Evolutionary conservation across 2,797 vertebrate species (phyloP), one percentile per base, ranked within the genome.

Genomic region (Sebastes oblongus): DNA sequence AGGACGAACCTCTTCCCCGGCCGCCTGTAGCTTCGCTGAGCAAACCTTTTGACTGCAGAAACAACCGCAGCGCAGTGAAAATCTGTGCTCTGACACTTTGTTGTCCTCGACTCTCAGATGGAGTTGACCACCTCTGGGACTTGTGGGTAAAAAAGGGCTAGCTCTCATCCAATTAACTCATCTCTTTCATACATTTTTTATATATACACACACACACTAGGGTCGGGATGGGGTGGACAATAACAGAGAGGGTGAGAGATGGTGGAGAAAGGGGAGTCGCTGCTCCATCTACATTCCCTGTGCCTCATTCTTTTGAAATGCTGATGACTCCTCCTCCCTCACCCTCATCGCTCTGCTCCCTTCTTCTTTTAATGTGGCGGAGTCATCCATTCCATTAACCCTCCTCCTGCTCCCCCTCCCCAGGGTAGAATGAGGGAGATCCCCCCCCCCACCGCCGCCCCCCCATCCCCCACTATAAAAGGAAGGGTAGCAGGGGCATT

Each of bases 351-450:
- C 88, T 91, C 83, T 83, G 58, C 85, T 87, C 80, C 86, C 82
- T 86, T 91, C 36, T 42, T 83, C 86, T 82, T 93, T 93, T 91
- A 92, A 93, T 86, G 90, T 87, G 86, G 85, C 73, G 3, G 88
- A 93, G 89, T 90, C 92, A 92, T 94, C 93, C 89, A 93, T 94
- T 93, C 92, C 94, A 94, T 92, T 92, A 92, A 91, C 90, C 92
- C 90, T 77, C 87, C 88, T 89, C 82, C 87, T 76, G 79, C 87
- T 88, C 75, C 84, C 82, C 64, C 75, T 77, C 84, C 81, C 70
- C 83, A 72, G 75, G 88, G 90, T 82, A 81, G 78, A 90, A 89
- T 87, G 77, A 89, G 62, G 81, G 72, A 82, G 77, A 78, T 58
- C 64, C 83, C 83, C 74, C n/a, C 22, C 84, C 74, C 61, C 59